These are phyloP conservation scores for Argynnis bischoffii DNA, from an alignment of 2,888 invertebrate genomes.

Conservation along the genomic window DNA sequence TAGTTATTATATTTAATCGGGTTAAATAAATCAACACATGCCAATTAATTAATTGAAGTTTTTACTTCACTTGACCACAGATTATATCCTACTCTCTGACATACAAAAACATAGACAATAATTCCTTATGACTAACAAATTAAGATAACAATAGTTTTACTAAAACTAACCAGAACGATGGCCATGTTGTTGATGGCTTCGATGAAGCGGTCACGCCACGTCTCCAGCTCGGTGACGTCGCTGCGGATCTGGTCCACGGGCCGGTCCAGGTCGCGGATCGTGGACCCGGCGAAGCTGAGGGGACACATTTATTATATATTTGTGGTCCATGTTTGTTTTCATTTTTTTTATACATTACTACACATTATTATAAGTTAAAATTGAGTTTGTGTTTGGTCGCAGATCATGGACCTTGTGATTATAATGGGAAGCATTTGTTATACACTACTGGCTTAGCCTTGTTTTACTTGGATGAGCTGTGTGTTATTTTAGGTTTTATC, in stretches of 20 bases:
- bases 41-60: no score
- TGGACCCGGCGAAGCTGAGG: slow-evolving; percentile 69
- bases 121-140: no score
- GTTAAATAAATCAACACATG: no score
- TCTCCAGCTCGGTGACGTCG: slow-evolving; percentile 85
- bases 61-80: no score
- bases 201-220: slow-evolving; percentile 87
- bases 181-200: slow-evolving; percentile 82
- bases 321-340: no score
- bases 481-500: no score
- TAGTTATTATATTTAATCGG: no score
- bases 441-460: neutral
- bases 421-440: slow-evolving; percentile 30
- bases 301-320: neutral
- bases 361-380: no score
- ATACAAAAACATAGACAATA: no score
- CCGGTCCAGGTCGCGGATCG: slow-evolving; percentile 82
- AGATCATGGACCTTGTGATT: slow-evolving; percentile 74
- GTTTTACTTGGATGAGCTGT: neutral
- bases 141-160: no score
- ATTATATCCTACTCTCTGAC: no score
- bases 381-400: slow-evolving; percentile 55
- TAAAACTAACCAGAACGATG: slow-evolving; percentile 39
- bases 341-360: no score
- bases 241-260: slow-evolving; percentile 83